phyloP scores from a whole-genome alignment of 2,888 invertebrate species.

The Spatulosminthurus flaviceps region DNA sequence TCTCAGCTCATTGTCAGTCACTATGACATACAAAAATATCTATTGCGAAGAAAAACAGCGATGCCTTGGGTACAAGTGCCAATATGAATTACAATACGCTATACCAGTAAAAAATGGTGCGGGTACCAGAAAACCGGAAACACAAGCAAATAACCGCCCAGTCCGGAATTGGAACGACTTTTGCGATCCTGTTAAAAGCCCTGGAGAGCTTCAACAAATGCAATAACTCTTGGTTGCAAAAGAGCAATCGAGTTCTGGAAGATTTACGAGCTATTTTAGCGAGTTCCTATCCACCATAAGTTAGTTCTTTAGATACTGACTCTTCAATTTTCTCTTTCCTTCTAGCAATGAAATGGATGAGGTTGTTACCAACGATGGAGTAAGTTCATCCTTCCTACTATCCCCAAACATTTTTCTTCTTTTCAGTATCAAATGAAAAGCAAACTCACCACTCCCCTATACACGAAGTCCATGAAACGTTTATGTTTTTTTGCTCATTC shows the following conservation, averaged over 20 bases:
- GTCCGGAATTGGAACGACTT: too few relatives aligned
- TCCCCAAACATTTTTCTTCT: background rate
- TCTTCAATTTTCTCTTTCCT: conserved; percentile 25
- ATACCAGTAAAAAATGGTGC: too few relatives aligned
- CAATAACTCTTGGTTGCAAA: conserved; percentile 26
- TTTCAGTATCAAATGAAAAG: background rate
- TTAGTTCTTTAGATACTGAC: conserved; percentile 23
- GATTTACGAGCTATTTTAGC: conserved; percentile 27
- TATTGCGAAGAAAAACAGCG: too few relatives aligned
- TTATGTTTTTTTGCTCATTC: background rate
- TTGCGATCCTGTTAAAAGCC: too few relatives aligned
- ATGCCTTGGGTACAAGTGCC: too few relatives aligned
- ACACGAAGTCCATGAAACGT: background rate
- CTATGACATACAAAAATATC: too few relatives aligned
- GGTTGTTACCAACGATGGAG: conserved; percentile 7
- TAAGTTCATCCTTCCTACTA: conserved; percentile 7
- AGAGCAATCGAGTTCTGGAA: conserved; percentile 21
- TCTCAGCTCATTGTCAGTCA: too few relatives aligned
- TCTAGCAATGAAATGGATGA: conserved; percentile 9
- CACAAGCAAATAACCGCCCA: too few relatives aligned
- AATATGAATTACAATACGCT: too few relatives aligned
- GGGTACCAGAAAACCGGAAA: too few relatives aligned
- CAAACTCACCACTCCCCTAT: background rate
- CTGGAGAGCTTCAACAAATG: conserved; percentile 1
- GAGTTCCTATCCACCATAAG: background rate